Conservation (phyloP, 2,888 invertebrate species). For the Schizaphis graminum region DNA sequence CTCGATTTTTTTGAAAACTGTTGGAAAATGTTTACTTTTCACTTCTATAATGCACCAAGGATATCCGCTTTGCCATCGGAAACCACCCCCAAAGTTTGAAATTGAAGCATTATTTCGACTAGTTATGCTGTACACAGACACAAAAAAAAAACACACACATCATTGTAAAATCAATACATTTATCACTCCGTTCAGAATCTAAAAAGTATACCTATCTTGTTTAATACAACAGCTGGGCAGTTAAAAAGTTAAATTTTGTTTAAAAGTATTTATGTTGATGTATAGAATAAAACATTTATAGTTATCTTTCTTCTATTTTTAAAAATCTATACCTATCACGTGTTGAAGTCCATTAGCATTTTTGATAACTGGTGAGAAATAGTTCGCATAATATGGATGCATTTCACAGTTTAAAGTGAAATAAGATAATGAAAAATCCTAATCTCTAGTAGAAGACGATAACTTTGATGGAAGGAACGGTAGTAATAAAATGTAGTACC, state of each 20-base stretch:
- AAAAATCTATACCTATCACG: background rate
- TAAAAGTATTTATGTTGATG: background rate
- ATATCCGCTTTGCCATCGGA: too few relatives aligned
- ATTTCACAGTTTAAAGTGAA: constrained; percentile 29
- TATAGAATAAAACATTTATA: background rate
- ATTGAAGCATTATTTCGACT: too few relatives aligned
- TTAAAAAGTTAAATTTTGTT: background rate
- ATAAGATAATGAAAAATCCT: constrained; percentile 52
- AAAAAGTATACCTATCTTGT: background rate
- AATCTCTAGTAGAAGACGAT: background rate
- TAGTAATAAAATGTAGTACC: constrained; percentile 46
- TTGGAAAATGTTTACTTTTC: too few relatives aligned
- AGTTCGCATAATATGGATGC: constrained; percentile 42
- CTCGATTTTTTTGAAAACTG: too few relatives aligned
- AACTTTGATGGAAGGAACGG: background rate
- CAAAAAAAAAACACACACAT: too few relatives aligned
- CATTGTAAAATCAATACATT: too few relatives aligned
- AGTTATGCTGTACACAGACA: too few relatives aligned
- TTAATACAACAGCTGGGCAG: background rate
- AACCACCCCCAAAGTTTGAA: too few relatives aligned
- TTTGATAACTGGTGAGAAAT: constrained; percentile 42
- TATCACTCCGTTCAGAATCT: too few relatives aligned
- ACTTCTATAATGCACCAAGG: too few relatives aligned
- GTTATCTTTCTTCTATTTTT: background rate
- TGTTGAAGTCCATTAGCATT: constrained; percentile 31